These are phyloP conservation scores for Flexamia atlantica DNA, from an alignment of 2,888 invertebrate genomes.

Conservation along the genomic window DNA sequence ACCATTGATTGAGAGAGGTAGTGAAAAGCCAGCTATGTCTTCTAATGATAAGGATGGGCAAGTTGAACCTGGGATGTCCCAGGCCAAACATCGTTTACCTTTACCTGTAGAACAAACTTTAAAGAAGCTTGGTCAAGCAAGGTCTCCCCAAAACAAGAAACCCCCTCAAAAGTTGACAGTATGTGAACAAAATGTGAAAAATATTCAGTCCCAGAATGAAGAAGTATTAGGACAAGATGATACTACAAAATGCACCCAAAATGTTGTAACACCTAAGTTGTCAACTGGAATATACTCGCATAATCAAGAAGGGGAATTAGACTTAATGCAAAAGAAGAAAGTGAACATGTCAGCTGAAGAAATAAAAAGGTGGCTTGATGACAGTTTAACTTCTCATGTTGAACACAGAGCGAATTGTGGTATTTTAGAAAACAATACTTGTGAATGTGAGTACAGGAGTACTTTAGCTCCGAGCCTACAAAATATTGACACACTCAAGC, in stretches of 20 bases:
- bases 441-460: conserved; percentile 67
- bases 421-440: conserved; percentile 68
- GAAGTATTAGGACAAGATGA: background rate
- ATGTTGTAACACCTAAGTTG: background rate
- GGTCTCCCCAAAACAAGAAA: conserved; percentile 67
- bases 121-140: conserved; percentile 63
- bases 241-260: background rate
- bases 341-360: conserved; percentile 69
- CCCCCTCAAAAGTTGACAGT: conserved; percentile 22
- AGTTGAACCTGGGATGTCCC: conserved; percentile 22
- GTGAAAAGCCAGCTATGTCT: background rate
- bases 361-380: conserved; percentile 69
- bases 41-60: background rate
- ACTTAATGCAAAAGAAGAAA: conserved; percentile 67
- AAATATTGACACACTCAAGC: conserved; percentile 3
- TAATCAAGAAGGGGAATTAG: conserved; percentile 44
- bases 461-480: conserved; percentile 28
- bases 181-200: conserved; percentile 35
- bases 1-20: background rate
- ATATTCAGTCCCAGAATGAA: conserved; percentile 21
- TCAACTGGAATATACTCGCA: conserved; percentile 41
- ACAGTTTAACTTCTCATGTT: conserved; percentile 67
- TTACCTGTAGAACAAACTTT: conserved; percentile 69
- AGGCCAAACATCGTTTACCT: conserved; percentile 68
- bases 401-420: conserved; percentile 68